Evolutionary conservation across 2,113 vertebrate species (phyloP).

Genomic region (Clupea harengus): DNA sequence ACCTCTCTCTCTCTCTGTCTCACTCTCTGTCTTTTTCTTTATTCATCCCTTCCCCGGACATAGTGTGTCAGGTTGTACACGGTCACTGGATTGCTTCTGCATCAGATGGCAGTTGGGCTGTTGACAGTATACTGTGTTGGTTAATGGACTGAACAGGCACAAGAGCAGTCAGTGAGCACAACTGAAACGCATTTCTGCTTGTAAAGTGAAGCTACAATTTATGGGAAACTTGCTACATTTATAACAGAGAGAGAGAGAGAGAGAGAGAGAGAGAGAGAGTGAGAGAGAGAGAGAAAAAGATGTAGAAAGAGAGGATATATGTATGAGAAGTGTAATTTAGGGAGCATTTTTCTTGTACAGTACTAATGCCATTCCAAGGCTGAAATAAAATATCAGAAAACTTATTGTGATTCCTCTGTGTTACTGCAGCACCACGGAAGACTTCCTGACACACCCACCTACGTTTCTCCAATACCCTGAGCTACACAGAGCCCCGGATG

Average conservation of each 20-base stretch:
- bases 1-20: constrained; percentile 54
- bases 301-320: not conserved
- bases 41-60: not conserved
- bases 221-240: not conserved
- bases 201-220: not conserved
- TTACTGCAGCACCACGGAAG: not conserved
- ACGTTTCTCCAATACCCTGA: not conserved
- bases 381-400: not conserved
- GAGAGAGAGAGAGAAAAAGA: not conserved
- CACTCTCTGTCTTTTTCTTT: not conserved
- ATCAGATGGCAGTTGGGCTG: not conserved
- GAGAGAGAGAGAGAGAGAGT: not conserved
- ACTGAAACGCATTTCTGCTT: not conserved
- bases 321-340: not conserved
- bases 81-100: not conserved
- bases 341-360: not conserved
- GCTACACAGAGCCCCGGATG: not conserved
- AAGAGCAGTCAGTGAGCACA: not conserved
- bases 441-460: not conserved
- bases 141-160: not conserved
- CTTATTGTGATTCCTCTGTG: not conserved
- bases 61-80: not conserved
- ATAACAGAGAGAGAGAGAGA: not conserved
- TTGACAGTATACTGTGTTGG: not conserved
- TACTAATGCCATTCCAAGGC: not conserved